Base-by-base conservation (phyloP, 2,888 invertebrate genomes). In the Lasioglossum leucozonium region DNA sequence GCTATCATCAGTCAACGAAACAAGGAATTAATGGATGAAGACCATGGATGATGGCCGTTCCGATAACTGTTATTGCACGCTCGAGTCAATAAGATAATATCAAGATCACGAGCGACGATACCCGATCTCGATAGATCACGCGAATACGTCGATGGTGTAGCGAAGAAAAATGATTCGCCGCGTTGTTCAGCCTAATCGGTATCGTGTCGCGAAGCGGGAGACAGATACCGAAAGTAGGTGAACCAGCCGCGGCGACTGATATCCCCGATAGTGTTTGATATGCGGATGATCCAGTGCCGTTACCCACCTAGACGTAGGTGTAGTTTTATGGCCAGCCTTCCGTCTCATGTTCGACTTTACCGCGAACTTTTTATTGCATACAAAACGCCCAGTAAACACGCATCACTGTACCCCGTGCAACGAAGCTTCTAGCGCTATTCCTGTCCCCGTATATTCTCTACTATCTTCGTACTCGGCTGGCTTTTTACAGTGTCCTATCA, bases 231-330 rank as follows among this genome's bases (percentile, higher is more conserved):
- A 86, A 90, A 88, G 90, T 90, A 90, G 90, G 90, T 90, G 90
- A 90, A 82, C 87, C 82, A 67, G 80, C 78, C 76, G 30, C 67
- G 76, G 79, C 65, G 75, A 80, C 82, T 84, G 86, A 90, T 90
- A 89, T 73, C 71, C 78, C 65, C 69, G 88, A 90, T 88, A 86
- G 79, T 47, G 79, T 72, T 81, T 82, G 86, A 89, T 88, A 88
- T 75, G 85, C 86, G 88, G 88, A 90, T 90, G 88, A 89, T 90
- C 87, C 87, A 40, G 82, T 87, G 89, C 91, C 89, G 92, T 91
- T 92, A 92, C 84, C 71, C 85, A 42, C 73, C 73, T 79, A 51
- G 73, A 82, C 81, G 88, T 89, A 86, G 81, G 82, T 86, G 89
- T 89, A 84, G 44, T 44, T 87, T 86, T 87, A 87, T 86, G 79